Evolutionary conservation across 2,888 invertebrate genomes (phyloP).

Genomic region (Andrena hattorfiana): DNA sequence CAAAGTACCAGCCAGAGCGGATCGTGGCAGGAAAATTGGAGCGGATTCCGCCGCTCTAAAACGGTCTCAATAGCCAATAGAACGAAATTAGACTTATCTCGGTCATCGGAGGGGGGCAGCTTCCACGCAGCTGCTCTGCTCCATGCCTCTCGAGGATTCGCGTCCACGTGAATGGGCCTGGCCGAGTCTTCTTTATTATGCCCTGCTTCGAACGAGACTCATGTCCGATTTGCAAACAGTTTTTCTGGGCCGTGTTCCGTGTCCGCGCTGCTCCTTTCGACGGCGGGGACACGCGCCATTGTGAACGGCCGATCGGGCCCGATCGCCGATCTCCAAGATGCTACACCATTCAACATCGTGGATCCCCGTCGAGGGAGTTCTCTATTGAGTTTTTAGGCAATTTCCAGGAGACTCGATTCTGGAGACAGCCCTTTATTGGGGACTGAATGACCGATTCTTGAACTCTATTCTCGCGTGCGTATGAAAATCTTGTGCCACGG

Average conservation of each 20-base stretch:
- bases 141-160: conserved; percentile 26
- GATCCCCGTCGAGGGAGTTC: conserved; percentile 40
- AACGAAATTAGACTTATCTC: conserved; percentile 84
- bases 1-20: neutral
- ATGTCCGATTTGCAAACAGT: conserved; percentile 79
- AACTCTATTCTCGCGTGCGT: conserved; percentile 6
- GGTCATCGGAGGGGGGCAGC: conserved; percentile 73
- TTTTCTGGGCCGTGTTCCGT: conserved; percentile 43
- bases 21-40: conserved; percentile 77
- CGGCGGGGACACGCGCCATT: conserved; percentile 70
- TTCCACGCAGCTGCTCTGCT: conserved; percentile 46
- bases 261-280: conserved; percentile 75
- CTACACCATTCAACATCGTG: conserved; percentile 56
- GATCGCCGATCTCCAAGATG: conserved; percentile 60
- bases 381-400: conserved; percentile 56
- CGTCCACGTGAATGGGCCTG: conserved; percentile 51
- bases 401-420: conserved; percentile 54
- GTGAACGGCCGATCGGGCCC: conserved; percentile 65
- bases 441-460: conserved; percentile 37
- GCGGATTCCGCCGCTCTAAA: conserved; percentile 75
- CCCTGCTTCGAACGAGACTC: conserved; percentile 33
- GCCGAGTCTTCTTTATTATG: conserved; percentile 49
- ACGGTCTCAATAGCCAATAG: conserved; percentile 63
- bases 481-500: conserved; percentile 15
- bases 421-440: conserved; percentile 57